Base-by-base conservation (phyloP, 1,140 invertebrate species). In the Limonius californicus region DNA sequence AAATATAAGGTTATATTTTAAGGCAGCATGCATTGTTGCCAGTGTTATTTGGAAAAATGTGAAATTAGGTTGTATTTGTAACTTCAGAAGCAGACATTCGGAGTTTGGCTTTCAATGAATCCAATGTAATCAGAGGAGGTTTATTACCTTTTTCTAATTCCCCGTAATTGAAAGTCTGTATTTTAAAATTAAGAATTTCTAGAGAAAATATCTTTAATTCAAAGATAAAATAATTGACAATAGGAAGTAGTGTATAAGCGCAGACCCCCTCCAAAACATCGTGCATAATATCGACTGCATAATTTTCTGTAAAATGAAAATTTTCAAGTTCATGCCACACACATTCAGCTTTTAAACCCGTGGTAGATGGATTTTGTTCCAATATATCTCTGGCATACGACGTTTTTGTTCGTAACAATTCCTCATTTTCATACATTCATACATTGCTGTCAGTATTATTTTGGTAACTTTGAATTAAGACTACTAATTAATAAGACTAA, bases 201-300 rank as follows among this genome's bases (percentile, higher is more conserved):
- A 61, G 9, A 27, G 19, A 35, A 18, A 61, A 45, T 45, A 45
- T 8, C 15, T 45, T n/a, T 7, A 16, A 18, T 14, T 61, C 23
- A 4, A 54, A 11, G 9, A 53, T 54, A 54, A 61, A 45, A 12
- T 57, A 12, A 16, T 11, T 20, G 11, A 19, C 14, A 18, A 39
- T 43, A 30, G 12, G 4, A 57, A 16, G 15, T 57, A 14, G 65
- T 60, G 57, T 54, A 54, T 66, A 56, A n/a, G n/a, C n/a, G n/a
- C 54, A 61, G 20, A 63, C 27, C 3, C 67, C 67, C 39, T 70
- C 64, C 6, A 61, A 57, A 8, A 70, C 16, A 60, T 70, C 63
- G 50, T 68, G 65, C 59, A 67, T 59, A 12, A 63, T 23, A 63
- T 70, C 66, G 3, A 66, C 64, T 23, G 55, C 42, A 39, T 53